Base-by-base conservation (phyloP, 1,140 invertebrate species). In the Nasonia giraulti region DNA sequence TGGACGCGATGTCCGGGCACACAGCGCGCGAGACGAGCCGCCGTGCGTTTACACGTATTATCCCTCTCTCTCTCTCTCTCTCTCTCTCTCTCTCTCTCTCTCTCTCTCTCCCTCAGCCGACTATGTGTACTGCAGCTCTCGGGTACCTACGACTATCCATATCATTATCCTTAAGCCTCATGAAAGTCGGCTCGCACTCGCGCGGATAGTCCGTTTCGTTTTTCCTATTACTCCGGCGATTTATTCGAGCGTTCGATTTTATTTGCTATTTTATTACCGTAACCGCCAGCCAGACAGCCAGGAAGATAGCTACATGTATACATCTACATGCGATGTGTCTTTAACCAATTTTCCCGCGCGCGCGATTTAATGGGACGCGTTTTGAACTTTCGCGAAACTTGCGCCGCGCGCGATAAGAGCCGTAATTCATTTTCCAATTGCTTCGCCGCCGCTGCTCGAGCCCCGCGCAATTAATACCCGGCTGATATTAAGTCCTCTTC, bases 151-250 rank as follows among this genome's bases (percentile, higher is more conserved):
- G 62, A 50, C 83, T 80, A 80, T 85, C 31, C 78, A 82, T 82
- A 71, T 82, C 80, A 85, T 85, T 85, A 85, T 82, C 74, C 31
- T 82, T 82, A 80, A 75, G 12, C n/a, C 84, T 69, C 71, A 55
- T 47, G 66, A 79, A 84, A 55, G 66, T 84, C 82, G 75, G 71
- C 62, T 77, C 40, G 3, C 40, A 17, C 55, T 31, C 31, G 66
- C 80, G 33, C 80, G 69, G 69, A 62, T 62, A 66, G 68, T 79
- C 66, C 47, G n/a, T 75, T 80, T 77, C 79, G 69, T 81, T 85
- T 81, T 85, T 82, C 74, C 74, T 77, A 82, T 82, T 81, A 81
- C 78, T 10, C 0, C 2, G 17, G 50, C 78, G 78, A 75, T 68
- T 79, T 73, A 73, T 80, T 80, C 47, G 44, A 8, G 31, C 33